Percentiles rank a stretch among this genome's conserved stretches.
These are phyloP conservation scores for Spodoptera littoralis DNA, from an alignment of 2,888 invertebrate genomes.

Conservation along the genomic window DNA sequence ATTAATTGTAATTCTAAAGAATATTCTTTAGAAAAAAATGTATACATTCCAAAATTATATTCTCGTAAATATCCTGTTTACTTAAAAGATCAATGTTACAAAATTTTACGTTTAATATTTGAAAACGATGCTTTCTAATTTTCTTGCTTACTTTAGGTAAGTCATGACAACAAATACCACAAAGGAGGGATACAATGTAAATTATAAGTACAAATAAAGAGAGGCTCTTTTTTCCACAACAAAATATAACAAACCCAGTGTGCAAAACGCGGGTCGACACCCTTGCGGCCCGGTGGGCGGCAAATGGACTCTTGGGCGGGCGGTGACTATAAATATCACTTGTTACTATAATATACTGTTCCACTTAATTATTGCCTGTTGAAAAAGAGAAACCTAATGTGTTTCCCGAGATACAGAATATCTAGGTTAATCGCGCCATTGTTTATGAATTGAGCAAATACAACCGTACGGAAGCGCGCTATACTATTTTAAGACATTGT, in stretches of 20 bases:
- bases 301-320: constrained; percentile 77
- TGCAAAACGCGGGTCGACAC: constrained; percentile 75
- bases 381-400: constrained; percentile 59
- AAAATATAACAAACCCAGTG: constrained; percentile 65
- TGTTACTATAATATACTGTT: constrained; percentile 77
- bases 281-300: constrained; percentile 77
- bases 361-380: constrained; percentile 77
- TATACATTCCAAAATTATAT: too few species aligned
- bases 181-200: constrained; percentile 25
- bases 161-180: constrained; percentile 22
- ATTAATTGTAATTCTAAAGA: too few species aligned
- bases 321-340: constrained; percentile 76
- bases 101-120: too few species aligned
- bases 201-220: constrained; percentile 31
- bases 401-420: constrained; percentile 39
- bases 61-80: too few species aligned
- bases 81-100: too few species aligned
- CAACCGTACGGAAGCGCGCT: constrained; percentile 23
- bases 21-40: too few species aligned
- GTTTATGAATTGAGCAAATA: constrained; percentile 46
- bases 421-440: constrained; percentile 51
- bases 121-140: not conserved
- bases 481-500: constrained; percentile 39
- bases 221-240: constrained; percentile 52
- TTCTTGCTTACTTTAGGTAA: not conserved